phyloP scores from a whole-genome alignment of 2,888 invertebrate genomes.

The Noctua fimbriata region DNA sequence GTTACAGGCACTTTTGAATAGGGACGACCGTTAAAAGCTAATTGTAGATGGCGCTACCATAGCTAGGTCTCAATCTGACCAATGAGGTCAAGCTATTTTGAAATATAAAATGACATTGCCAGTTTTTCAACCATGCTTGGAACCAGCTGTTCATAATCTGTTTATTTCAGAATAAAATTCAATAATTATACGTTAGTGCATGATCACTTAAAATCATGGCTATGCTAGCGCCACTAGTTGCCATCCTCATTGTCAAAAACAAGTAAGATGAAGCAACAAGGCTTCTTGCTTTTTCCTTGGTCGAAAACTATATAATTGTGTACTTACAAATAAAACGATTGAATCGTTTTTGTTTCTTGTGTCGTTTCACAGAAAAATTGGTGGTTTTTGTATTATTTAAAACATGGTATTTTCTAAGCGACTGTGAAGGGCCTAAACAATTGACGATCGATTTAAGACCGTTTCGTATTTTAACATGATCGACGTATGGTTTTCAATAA shows the following conservation, averaged over 20 bases:
- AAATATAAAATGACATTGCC: not conserved
- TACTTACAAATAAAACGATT: not conserved
- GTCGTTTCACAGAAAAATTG: slow-evolving; percentile 13
- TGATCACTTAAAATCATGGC: no score
- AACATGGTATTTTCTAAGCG: slow-evolving; percentile 17
- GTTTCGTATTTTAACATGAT: not conserved
- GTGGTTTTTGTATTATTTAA: not conserved
- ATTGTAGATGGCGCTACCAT: no score
- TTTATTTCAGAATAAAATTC: no score
- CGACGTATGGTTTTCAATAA: not conserved
- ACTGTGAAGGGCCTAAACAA: not conserved
- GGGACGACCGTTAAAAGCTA: no score
- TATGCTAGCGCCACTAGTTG: not conserved
- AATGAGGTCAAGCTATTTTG: not conserved
- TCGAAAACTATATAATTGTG: not conserved
- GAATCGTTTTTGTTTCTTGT: not conserved
- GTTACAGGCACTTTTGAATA: no score
- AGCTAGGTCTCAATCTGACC: no score
- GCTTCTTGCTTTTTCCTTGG: not conserved
- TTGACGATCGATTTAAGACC: not conserved
- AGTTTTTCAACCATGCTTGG: not conserved
- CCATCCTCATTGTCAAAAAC: not conserved
- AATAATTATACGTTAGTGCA: no score
- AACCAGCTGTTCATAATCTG: not conserved
- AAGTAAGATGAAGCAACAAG: not conserved